Percentiles rank a stretch among this genome's conserved stretches.
Conservation (phyloP, 2,797 vertebrate species). For the Myotis myotis region DNA sequence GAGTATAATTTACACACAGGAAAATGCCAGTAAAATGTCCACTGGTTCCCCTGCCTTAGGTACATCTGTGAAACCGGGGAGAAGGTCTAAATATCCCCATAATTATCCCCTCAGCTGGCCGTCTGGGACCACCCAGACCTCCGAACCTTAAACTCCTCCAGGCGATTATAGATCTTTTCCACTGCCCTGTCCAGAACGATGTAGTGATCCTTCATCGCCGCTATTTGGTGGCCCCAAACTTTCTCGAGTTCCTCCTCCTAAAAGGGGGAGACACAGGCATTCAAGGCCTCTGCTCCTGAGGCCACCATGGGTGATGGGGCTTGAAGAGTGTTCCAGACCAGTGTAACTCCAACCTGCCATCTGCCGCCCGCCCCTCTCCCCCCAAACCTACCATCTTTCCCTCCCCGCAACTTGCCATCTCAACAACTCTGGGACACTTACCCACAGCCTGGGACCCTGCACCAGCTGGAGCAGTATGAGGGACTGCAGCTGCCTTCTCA, state of each 20-base stretch:
- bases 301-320: rapidly evolving
- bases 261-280: neutral
- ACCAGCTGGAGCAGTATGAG: rapidly evolving
- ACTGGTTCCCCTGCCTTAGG: neutral
- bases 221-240: slow-evolving; percentile 67
- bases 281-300: neutral
- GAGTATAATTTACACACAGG: neutral
- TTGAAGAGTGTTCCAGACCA: neutral
- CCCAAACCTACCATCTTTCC: too few species aligned
- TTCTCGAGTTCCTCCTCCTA: slow-evolving; percentile 73
- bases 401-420: neutral
- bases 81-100: neutral
- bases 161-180: slow-evolving; percentile 50
- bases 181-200: slow-evolving; percentile 60
- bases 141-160: slow-evolving; percentile 70
- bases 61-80: neutral
- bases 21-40: neutral
- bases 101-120: neutral
- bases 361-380: neutral
- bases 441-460: too few species aligned
- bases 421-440: rapidly evolving
- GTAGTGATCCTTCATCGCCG: slow-evolving; percentile 69
- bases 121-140: neutral
- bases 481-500: neutral
- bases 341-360: neutral